Conservation (phyloP, 2,797 vertebrate genomes). For the Tauraco hartlaubi region DNA sequence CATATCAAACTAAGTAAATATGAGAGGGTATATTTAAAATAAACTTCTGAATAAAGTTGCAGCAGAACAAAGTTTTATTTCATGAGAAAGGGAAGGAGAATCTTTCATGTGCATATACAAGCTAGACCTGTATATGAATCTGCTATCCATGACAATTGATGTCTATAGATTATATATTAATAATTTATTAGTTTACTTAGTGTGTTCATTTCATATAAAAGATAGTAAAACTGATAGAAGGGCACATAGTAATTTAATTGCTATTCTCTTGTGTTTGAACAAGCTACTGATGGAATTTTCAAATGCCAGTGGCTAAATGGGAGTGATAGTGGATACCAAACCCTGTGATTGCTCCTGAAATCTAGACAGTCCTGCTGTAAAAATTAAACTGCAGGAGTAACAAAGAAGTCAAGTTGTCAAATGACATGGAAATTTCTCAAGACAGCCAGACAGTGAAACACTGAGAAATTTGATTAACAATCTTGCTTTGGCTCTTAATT, state of each 20-base stretch:
- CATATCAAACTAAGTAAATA: not conserved
- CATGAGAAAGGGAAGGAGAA: not conserved
- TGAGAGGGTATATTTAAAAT: not conserved
- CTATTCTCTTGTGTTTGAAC: not conserved
- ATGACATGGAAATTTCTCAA: constrained; percentile 63
- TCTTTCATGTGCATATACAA: not conserved
- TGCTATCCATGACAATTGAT: not conserved
- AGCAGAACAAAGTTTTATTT: not conserved
- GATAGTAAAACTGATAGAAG: not conserved
- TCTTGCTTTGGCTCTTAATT: constrained; percentile 10
- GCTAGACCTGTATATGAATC: not conserved
- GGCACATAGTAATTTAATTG: not conserved
- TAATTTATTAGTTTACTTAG: not conserved
- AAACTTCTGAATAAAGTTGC: not conserved
- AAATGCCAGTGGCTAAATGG: not conserved
- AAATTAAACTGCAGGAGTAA: constrained; percentile 62
- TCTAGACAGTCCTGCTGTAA: constrained; percentile 62
- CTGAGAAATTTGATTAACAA: constrained; percentile 47
- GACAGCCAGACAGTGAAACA: constrained; percentile 59
- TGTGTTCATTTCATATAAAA: not conserved
- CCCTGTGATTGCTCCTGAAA: not conserved
- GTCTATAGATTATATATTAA: not conserved
- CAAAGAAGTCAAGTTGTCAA: constrained; percentile 50
- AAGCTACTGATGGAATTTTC: not conserved
- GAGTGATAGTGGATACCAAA: not conserved